phyloP scores from a whole-genome alignment of 1,140 invertebrate species.

The Frieseomelitta varia region DNA sequence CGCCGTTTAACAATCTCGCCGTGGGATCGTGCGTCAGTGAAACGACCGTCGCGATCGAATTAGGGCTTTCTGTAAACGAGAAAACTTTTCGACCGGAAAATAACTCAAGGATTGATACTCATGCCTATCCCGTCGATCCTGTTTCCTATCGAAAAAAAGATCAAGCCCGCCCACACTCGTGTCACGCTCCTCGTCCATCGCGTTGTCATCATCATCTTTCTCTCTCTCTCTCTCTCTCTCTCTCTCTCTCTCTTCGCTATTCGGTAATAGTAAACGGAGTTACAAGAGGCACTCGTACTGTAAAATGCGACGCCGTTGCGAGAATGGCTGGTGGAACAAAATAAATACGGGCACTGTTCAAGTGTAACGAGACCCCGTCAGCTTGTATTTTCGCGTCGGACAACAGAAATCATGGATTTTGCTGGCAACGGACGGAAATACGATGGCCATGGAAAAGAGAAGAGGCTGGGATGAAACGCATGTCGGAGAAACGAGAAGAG shows the following conservation, averaged over 20 bases:
- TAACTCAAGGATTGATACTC: constrained; percentile 39
- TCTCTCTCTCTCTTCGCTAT: neutral
- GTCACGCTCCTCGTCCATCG: neutral
- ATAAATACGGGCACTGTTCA: constrained; percentile 57
- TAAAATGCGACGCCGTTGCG: neutral
- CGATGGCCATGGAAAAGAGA: neutral
- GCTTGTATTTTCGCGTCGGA: constrained; percentile 46
- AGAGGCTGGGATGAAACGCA: neutral
- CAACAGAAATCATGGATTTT: constrained; percentile 43
- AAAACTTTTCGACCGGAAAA: constrained; percentile 45
- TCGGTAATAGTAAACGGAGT: neutral
- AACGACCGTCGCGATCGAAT: constrained; percentile 19
- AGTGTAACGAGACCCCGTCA: constrained; percentile 53
- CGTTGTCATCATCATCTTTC: too few species aligned
- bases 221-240: too few species aligned
- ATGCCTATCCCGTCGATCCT: constrained; percentile 11
- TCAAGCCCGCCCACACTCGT: neutral
- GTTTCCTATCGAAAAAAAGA: constrained; percentile 23
- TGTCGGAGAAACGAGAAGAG: neutral
- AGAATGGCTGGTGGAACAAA: neutral
- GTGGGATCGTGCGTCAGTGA: constrained; percentile 10
- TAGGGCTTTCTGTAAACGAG: constrained; percentile 36
- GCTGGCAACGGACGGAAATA: neutral
- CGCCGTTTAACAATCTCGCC: neutral
- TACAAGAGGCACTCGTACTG: neutral